A percentile compares a stretch with the other conserved stretches of the same genome.
Conservation (phyloP, 2,113 vertebrate species). For the Cynopterus brachyotis region DNA sequence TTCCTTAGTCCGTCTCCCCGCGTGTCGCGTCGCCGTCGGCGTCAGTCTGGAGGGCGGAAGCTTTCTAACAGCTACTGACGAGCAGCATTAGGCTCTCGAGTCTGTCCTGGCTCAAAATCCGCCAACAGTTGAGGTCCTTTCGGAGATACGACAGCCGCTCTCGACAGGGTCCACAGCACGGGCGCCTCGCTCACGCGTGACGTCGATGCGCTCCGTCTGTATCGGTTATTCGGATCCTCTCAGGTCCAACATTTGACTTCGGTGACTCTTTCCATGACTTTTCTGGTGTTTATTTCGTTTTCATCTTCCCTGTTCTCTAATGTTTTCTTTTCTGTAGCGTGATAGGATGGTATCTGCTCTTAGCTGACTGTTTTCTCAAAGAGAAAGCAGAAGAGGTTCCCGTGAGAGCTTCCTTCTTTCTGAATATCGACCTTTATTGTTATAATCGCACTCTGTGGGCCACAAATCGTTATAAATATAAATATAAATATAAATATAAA, state of each 20-base stretch:
- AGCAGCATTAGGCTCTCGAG: too few relatives aligned
- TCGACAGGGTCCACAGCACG: too few relatives aligned
- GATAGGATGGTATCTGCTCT: not conserved
- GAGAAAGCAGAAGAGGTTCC: not conserved
- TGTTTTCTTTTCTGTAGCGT: not conserved
- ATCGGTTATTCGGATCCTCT: not conserved
- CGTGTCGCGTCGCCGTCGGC: too few relatives aligned
- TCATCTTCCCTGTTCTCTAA: not conserved
- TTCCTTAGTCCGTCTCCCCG: too few relatives aligned
- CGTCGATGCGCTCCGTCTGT: not conserved
- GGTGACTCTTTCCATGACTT: not conserved
- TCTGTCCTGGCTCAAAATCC: too few relatives aligned
- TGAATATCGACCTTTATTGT: not conserved
- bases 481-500: too few relatives aligned
- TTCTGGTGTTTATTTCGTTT: not conserved
- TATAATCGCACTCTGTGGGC: accelerated
- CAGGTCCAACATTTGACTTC: not conserved
- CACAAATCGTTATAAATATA: not conserved
- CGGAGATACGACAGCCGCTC: not conserved
- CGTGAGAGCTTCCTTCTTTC: not conserved
- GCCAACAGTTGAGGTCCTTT: not conserved
- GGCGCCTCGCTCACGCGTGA: not conserved
- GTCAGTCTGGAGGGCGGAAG: too few relatives aligned
- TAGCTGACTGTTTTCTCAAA: not conserved
- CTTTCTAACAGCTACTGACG: too few relatives aligned